Conservation (phyloP, 1,140 invertebrate species). For the Condylostylus longicornis region DNA sequence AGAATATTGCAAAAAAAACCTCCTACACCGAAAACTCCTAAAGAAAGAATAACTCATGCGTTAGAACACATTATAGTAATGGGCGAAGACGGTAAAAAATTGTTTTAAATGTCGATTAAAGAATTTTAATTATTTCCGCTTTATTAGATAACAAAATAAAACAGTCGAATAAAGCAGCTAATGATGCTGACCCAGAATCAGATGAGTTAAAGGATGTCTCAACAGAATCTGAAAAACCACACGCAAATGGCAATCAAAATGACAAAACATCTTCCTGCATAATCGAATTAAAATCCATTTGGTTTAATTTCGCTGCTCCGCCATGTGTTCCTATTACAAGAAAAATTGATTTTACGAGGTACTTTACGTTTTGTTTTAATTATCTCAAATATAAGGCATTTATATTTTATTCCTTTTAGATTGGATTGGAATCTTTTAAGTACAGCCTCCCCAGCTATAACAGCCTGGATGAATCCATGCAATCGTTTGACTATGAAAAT, state of each 20-base stretch:
- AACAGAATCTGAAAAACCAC: constrained; percentile 20
- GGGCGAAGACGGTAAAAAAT: constrained; percentile 8
- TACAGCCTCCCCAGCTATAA: constrained; percentile 89
- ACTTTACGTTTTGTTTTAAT: too few species aligned
- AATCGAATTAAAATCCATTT: constrained; percentile 77
- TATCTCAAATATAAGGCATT: background rate
- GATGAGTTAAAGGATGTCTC: constrained; percentile 9
- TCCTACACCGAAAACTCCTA: constrained; percentile 27
- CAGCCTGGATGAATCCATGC: constrained; percentile 93
- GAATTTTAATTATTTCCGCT: too few species aligned
- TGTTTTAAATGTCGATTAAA: background rate
- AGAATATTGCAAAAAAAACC: constrained; percentile 25
- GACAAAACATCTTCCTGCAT: constrained; percentile 56
- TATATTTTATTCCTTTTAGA: constrained; percentile 35
- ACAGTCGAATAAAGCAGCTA: constrained; percentile 18
- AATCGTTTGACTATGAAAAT: constrained; percentile 73
- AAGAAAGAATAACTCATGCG: constrained; percentile 23
- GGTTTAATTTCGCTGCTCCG: constrained; percentile 96
- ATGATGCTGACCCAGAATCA: constrained; percentile 23
- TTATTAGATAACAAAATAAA: constrained; percentile 7
- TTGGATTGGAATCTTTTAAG: constrained; percentile 93
- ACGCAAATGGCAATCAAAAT: constrained; percentile 25
- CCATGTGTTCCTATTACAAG: constrained; percentile 84
- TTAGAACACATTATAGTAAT: constrained; percentile 15
- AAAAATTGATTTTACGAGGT: constrained; percentile 89